Percentiles rank a stretch among this genome's conserved stretches.
Evolutionary conservation across 2,113 vertebrate species (phyloP).

Genomic region (Axis porcinus): DNA sequence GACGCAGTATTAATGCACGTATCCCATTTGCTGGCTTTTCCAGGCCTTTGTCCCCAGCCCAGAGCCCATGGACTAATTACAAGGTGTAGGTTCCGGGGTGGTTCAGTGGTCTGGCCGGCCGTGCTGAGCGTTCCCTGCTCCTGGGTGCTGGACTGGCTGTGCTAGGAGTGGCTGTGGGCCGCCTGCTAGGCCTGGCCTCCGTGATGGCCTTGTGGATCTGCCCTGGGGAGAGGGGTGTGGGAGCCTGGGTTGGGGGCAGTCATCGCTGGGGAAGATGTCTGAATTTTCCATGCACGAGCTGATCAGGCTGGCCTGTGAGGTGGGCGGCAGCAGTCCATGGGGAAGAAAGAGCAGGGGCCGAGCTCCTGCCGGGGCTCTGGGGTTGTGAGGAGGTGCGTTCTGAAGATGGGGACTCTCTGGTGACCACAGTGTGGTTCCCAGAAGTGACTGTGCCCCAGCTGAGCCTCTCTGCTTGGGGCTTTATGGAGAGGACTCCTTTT

Average conservation of each 20-base stretch:
- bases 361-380: too few relatives aligned
- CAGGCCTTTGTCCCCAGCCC: constrained; percentile 58
- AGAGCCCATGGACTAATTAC: constrained; percentile 74
- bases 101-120: constrained; percentile 4
- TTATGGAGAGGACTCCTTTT: neutral
- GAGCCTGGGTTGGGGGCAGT: neutral
- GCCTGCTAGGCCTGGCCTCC: constrained; percentile 54
- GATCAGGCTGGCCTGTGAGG: neutral
- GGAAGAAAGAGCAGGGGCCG: neutral
- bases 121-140: neutral
- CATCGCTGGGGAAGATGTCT: fast-evolving
- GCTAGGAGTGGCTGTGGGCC: constrained; percentile 51
- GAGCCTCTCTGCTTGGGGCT: neutral
- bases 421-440: neutral
- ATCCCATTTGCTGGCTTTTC: constrained; percentile 73
- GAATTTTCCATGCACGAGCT: neutral
- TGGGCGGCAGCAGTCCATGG: fast-evolving
- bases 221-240: neutral
- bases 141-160: constrained; percentile 34
- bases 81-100: constrained; percentile 50
- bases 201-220: constrained; percentile 14
- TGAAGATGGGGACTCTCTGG: too few relatives aligned
- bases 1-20: constrained; percentile 62
- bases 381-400: fast-evolving
- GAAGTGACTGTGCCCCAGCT: neutral